Evolutionary conservation across 2,113 vertebrate species (phyloP), one percentile per base, ranked within the genome.

Genomic region (Gnathonemus echidnorhynchus): DNA sequence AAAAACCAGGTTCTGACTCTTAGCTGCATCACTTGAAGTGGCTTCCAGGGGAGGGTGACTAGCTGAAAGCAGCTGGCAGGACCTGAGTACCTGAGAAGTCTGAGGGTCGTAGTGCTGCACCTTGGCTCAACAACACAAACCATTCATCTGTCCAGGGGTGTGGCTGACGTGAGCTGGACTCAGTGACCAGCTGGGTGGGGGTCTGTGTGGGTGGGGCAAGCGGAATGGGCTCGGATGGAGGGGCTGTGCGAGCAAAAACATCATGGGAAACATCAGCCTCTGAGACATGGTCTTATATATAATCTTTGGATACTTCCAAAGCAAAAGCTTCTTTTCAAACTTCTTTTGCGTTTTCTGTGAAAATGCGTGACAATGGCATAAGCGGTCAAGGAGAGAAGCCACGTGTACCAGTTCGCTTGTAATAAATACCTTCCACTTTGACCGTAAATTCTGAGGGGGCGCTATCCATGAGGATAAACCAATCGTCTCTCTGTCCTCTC

Each of bases 391-490:
- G 5, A 87, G 27, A 27, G 45, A 46, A 48, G 21, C 24, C 46
- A 35, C 21, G 1, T 53, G 15, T 35, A 53, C 46, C 24, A 52
- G 5, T 39, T 53, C 6, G 15, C 86, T 46, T 85, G 45, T 56
- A 7, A 13, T 50, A 35, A 49, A 89, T 83, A 89, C 74, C 70
- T 89, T 50, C 56, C 35, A 1, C 21, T 84, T 52, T 27, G 74
- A 83, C n/a, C 83, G 5, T 21, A 62, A 90, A 62, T n/a, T 49
- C 53, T 86, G 89, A 90, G 77, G 89, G 83, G 7, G 77, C 11
- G 9, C 50, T 39, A 42, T 89, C 89, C 49, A 91, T 77, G 17
- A 92, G 77, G 49, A 88, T n/a, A 85, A 89, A 91, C 92, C 92
- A 93, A 84, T 91, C 91, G 24, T 93, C 91, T 7, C 42, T 52